A percentile compares a stretch with the other conserved stretches of the same genome.
Evolutionary conservation across 2,888 invertebrate genomes (phyloP).

Genomic region (Hirtodrosophila confusa): DNA sequence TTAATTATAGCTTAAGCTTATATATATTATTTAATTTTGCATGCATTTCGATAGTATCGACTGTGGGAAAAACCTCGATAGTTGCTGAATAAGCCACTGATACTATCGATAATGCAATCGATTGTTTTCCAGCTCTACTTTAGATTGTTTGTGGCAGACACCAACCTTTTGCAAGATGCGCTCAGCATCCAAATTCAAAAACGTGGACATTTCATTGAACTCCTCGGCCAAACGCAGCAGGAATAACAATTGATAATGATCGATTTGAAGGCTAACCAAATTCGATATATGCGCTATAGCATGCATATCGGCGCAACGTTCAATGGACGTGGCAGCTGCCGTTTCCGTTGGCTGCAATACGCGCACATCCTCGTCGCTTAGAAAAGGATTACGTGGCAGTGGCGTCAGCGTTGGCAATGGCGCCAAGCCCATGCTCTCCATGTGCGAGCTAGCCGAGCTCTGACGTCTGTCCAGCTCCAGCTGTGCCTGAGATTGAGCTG

Average conservation of each 20-base stretch:
- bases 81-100: too few relatives aligned
- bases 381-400: slow-evolving; percentile 80
- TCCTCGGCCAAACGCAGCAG: slow-evolving; percentile 93
- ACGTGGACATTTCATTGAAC: slow-evolving; percentile 91
- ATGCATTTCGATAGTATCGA: too few relatives aligned
- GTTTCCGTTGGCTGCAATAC: slow-evolving; percentile 40
- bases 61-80: too few relatives aligned
- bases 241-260: slow-evolving; percentile 97
- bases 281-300: slow-evolving; percentile 92
- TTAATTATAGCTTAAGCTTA: too few relatives aligned
- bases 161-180: slow-evolving; percentile 87
- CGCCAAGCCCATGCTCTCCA: slow-evolving; percentile 65
- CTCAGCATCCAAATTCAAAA: slow-evolving; percentile 91
- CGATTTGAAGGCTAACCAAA: slow-evolving; percentile 94
- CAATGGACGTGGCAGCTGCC: slow-evolving; percentile 84
- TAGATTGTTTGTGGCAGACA: slow-evolving; percentile 1
- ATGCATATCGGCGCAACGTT: slow-evolving; percentile 88
- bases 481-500: slow-evolving; percentile 75
- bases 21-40: too few relatives aligned
- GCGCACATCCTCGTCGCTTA: slow-evolving; percentile 79
- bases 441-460: slow-evolving; percentile 57
- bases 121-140: too few relatives aligned
- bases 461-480: slow-evolving; percentile 52
- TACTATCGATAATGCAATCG: too few relatives aligned
- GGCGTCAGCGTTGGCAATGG: slow-evolving; percentile 63